phyloP scores from a whole-genome alignment of 2,113 vertebrate genomes.

The Pardalotus punctatus region DNA sequence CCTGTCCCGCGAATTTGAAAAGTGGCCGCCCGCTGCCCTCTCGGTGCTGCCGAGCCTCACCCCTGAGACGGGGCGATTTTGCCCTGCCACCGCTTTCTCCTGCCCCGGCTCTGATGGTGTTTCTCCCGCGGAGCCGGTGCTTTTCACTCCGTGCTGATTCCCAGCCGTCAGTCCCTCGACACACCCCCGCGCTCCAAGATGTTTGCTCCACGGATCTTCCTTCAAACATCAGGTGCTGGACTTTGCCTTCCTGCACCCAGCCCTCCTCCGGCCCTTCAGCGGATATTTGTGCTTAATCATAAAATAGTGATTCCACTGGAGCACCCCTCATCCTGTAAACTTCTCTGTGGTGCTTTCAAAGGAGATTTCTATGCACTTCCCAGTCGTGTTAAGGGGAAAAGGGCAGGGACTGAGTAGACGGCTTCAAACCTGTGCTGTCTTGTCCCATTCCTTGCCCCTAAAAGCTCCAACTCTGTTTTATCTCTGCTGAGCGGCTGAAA shows the following conservation, averaged over 20 bases:
- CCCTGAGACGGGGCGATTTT: background rate
- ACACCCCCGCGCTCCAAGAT: background rate
- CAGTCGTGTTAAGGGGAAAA: fast-evolving
- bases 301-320: background rate
- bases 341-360: background rate
- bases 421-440: fast-evolving
- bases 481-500: background rate
- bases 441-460: fast-evolving
- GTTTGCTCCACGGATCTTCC: background rate
- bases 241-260: background rate
- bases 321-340: background rate
- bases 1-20: background rate
- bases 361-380: background rate
- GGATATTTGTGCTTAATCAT: background rate
- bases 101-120: fast-evolving
- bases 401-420: background rate
- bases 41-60: background rate
- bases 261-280: background rate
- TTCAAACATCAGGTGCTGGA: background rate
- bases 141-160: background rate
- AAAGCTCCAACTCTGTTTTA: background rate
- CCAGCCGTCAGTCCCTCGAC: background rate
- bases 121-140: background rate
- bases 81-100: background rate
- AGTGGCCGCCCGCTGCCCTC: background rate